A percentile compares a stretch with the other conserved stretches of the same genome.
These are phyloP conservation scores for Listronotus bonariensis DNA, from an alignment of 1,140 invertebrate genomes.

Conservation along the genomic window DNA sequence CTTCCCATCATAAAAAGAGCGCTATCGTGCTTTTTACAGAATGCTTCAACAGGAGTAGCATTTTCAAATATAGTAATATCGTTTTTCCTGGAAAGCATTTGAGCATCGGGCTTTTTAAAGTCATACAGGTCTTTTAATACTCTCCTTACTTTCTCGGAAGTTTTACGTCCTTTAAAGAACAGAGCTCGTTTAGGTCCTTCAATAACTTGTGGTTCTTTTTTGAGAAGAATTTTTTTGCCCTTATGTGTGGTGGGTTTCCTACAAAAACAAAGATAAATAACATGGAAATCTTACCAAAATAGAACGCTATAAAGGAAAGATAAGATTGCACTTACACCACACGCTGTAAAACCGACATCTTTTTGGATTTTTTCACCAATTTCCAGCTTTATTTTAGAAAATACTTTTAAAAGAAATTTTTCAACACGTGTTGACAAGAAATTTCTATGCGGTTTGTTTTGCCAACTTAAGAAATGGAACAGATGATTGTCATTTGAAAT, in stretches of 20 bases:
- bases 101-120: constrained; percentile 84
- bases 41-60: constrained; percentile 77
- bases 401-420: constrained; percentile 18
- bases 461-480: constrained; percentile 22
- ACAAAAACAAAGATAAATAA: constrained; percentile 47
- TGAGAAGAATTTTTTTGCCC: constrained; percentile 82
- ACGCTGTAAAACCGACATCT: constrained; percentile 49
- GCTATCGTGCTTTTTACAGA: constrained; percentile 85
- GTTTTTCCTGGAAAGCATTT: constrained; percentile 80
- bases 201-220: constrained; percentile 83
- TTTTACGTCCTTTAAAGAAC: constrained; percentile 85
- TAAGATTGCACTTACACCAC: constrained; percentile 48
- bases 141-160: constrained; percentile 73
- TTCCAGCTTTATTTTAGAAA: constrained; percentile 28
- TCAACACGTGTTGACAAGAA: constrained; percentile 46
- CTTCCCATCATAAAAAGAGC: constrained; percentile 88
- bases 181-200: constrained; percentile 87
- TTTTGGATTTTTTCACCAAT: constrained; percentile 19
- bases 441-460: constrained; percentile 9
- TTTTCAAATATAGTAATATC: constrained; percentile 88
- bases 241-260: constrained; percentile 88
- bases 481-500: neutral
- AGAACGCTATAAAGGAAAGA: neutral
- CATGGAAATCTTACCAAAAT: neutral
- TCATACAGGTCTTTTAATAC: constrained; percentile 87